phyloP scores from a whole-genome alignment of 2,797 vertebrate species.

The Smutsia gigantea region DNA sequence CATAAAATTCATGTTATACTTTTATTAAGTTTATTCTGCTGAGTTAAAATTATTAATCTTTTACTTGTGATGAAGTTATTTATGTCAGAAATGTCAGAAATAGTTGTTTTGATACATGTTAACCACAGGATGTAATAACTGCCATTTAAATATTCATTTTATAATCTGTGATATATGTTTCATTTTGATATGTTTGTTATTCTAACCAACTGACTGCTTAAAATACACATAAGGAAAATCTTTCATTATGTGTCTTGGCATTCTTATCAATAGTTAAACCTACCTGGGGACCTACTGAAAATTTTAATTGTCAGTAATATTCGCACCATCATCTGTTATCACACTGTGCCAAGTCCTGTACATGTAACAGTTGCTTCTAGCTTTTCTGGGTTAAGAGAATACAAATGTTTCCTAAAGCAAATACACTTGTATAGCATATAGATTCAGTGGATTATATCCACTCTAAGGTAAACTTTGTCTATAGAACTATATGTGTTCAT shows the following conservation, averaged over 20 bases:
- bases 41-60: conserved; percentile 66
- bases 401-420: background rate
- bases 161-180: background rate
- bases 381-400: conserved; percentile 16
- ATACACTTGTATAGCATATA: background rate
- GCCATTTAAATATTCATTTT: conserved; percentile 41
- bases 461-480: background rate
- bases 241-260: background rate
- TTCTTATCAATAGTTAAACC: background rate
- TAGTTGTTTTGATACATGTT: conserved; percentile 11
- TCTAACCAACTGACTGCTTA: background rate
- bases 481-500: background rate
- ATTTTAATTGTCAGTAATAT: background rate
- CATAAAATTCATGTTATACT: conserved; percentile 46
- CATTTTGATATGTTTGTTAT: conserved; percentile 34
- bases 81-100: background rate
- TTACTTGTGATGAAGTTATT: conserved; percentile 34
- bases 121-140: background rate
- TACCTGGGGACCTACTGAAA: background rate
- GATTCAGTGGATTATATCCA: background rate
- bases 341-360: background rate
- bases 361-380: background rate
- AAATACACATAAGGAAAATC: background rate
- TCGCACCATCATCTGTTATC: background rate
- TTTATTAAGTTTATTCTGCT: conserved; percentile 66